phyloP scores from a whole-genome alignment of 2,888 invertebrate species.

The Artemia sinica region DNA sequence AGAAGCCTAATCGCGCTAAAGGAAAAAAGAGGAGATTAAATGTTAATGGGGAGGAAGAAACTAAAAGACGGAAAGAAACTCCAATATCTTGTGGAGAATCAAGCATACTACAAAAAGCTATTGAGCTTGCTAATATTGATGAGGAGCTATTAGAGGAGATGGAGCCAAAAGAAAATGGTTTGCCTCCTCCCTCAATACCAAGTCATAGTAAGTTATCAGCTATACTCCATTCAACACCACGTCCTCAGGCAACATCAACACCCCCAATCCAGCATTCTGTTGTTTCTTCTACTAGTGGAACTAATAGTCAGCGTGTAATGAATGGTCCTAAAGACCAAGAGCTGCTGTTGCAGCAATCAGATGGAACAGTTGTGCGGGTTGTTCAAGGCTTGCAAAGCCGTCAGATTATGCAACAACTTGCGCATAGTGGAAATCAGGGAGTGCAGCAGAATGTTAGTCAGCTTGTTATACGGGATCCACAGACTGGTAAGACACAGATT shows the following conservation, averaged over 20 bases:
- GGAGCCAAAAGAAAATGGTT: conserved; percentile 12
- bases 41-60: background rate
- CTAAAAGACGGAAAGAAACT: background rate
- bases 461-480: conserved; percentile 5
- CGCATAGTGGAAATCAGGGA: background rate
- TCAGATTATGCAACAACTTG: background rate
- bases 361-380: background rate
- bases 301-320: background rate
- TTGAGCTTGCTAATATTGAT: conserved; percentile 18
- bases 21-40: conserved; percentile 7
- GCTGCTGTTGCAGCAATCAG: conserved; percentile 5
- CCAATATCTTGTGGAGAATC: background rate
- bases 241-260: conserved; percentile 16
- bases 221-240: background rate
- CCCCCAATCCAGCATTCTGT: conserved; percentile 15
- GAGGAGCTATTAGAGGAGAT: conserved; percentile 3
- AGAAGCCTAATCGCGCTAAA: background rate
- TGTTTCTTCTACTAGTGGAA: conserved; percentile 16
- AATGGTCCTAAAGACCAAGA: conserved; percentile 2
- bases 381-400: background rate
- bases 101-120: conserved; percentile 18
- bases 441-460: conserved; percentile 2
- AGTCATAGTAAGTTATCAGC: conserved; percentile 11
- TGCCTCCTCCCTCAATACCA: background rate
- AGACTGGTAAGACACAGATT: conserved; percentile 2